phyloP scores from a whole-genome alignment of 1,140 invertebrate genomes.

The Drosophila oshimai region DNA sequence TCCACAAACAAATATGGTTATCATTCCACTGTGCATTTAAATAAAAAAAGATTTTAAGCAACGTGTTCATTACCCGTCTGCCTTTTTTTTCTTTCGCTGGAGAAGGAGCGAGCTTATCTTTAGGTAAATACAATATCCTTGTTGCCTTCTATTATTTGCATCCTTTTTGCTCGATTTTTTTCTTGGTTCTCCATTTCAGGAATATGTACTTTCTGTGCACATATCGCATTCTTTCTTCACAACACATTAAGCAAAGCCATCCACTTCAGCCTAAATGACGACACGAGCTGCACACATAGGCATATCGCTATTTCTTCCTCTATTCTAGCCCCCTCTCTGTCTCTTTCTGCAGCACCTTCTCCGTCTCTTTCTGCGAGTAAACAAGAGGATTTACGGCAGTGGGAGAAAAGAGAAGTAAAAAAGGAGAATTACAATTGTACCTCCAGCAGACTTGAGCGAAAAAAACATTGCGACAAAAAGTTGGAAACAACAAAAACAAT shows the following conservation, averaged over 20 bases:
- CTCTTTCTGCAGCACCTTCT: not conserved
- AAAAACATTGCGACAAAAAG: slow-evolving; percentile 51
- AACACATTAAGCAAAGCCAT: slow-evolving; percentile 38
- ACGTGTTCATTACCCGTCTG: slow-evolving; percentile 6
- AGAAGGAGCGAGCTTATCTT: not conserved
- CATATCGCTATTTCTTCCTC: slow-evolving; percentile 4
- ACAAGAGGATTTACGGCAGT: slow-evolving; percentile 7
- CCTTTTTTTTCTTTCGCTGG: not conserved
- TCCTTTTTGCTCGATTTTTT: slow-evolving; percentile 1
- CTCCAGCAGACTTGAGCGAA: too few relatives aligned
- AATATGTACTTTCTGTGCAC: slow-evolving; percentile 12
- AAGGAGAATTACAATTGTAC: too few relatives aligned
- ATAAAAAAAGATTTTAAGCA: too few relatives aligned
- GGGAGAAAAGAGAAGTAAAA: not conserved
- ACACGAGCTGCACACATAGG: slow-evolving; percentile 30
- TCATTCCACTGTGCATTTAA: too few relatives aligned
- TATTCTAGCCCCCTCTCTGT: not conserved
- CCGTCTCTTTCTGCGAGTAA: not conserved
- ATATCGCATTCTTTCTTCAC: not conserved
- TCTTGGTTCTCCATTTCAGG: slow-evolving; percentile 14
- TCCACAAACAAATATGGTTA: too few relatives aligned
- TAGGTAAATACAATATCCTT: slow-evolving; percentile 37
- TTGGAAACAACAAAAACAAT: slow-evolving; percentile 62
- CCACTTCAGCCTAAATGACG: slow-evolving; percentile 30
- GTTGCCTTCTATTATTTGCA: not conserved